Base-by-base conservation (phyloP, 2,797 vertebrate genomes). In the Spea hammondii region DNA sequence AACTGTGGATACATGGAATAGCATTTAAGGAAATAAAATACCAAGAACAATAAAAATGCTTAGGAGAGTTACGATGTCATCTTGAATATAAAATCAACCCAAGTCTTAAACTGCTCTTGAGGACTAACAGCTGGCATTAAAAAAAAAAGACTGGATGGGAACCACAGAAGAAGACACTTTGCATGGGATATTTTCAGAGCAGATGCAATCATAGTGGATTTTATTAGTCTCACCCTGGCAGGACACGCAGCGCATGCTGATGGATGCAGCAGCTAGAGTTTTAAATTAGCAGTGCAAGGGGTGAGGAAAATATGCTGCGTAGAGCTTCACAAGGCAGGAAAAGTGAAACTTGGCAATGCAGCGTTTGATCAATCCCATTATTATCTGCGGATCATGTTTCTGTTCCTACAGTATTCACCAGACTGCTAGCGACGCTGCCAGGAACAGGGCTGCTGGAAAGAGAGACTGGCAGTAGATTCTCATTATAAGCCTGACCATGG, bases 261-360 rank as follows among this genome's bases (percentile, higher is more conserved):
- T 57, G 73, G 64, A 55, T 59, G 5, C 5, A 9, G 64, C 64
- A 3, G 10, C 13, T 12, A 46, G 5, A 47, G 54, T 48, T 7
- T 14, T 59, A 76, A 67, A 76, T 76, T 76, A 68, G 65, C 51
- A 47, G 64, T 54, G 64, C 44, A 67, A 55, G 53, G 73, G 45
- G 50, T 53, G 32, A 12, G 64, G 13, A 47, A 10, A 57, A 76
- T 76, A 12, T 12, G 13, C 10, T 47, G 5, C 5, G 6, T n/a
- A 65, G 11, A 9, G 5, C 10, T 65, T 7, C 4, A 46, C 32
- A 65, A 46, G 10, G 11, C 8, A 65, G 64, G 7, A 46, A 65
- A 65, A 65, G 64, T 65, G 64, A 46, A 5, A 11, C 9, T 9
- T 65, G 64, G 9, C 64, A 65, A 46, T 7, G 44, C 64, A 7